phyloP scores from a whole-genome alignment of 2,888 invertebrate species.

The Troides helena region DNA sequence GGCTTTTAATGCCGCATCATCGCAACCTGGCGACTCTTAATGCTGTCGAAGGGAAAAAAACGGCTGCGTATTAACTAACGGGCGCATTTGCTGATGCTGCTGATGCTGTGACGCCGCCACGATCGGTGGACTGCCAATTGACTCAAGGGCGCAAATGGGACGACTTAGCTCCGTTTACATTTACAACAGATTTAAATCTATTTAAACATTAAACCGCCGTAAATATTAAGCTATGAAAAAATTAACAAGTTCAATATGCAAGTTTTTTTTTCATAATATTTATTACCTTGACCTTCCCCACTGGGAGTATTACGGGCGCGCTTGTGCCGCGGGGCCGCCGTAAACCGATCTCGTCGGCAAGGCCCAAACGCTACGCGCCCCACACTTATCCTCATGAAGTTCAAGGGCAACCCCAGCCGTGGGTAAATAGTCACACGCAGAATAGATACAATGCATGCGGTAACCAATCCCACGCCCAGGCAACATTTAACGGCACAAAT shows the following conservation, averaged over 20 bases:
- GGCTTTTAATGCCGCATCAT: neutral
- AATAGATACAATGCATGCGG: no score
- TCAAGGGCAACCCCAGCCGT: slow-evolving; percentile 10
- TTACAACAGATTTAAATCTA: no score
- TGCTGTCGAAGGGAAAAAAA: slow-evolving; percentile 4
- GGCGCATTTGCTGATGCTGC: neutral
- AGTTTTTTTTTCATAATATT: no score
- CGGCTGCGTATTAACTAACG: slow-evolving; percentile 2
- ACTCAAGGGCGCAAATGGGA: no score
- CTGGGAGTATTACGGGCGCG: slow-evolving; percentile 4
- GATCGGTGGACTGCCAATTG: no score
- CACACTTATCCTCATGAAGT: slow-evolving; percentile 14
- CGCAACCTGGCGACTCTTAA: neutral
- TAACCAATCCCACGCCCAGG: no score
- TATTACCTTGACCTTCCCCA: slow-evolving; percentile 13
- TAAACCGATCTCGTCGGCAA: slow-evolving; percentile 15
- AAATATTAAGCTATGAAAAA: no score
- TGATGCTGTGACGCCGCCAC: no score
- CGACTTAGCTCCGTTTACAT: no score
- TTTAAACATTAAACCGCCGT: no score
- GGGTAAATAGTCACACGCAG: neutral
- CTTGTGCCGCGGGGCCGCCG: slow-evolving; percentile 2
- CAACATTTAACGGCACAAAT: no score
- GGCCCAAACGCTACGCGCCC: slow-evolving; percentile 11
- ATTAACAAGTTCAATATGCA: no score